phyloP scores from a whole-genome alignment of 2,888 invertebrate species.

The Nephrotoma flavescens region DNA sequence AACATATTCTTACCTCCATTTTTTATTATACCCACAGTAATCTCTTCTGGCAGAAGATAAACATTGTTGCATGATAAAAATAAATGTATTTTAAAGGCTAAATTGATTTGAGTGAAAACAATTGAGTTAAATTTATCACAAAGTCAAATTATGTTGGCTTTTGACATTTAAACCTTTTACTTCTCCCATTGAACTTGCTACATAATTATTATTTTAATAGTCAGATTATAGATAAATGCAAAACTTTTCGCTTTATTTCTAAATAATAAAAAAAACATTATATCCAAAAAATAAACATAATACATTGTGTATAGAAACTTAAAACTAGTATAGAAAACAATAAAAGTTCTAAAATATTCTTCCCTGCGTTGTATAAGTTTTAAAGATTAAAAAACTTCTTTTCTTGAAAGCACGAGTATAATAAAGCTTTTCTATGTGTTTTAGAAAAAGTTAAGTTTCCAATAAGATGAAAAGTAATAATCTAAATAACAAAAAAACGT shows the following conservation, averaged over 20 bases:
- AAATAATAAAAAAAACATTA: neutral
- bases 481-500: neutral
- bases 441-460: neutral
- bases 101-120: no score
- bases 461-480: neutral
- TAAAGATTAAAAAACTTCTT: neutral
- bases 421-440: neutral
- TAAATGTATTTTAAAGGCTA: no score
- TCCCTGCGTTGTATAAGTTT: neutral
- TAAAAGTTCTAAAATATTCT: neutral
- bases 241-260: neutral
- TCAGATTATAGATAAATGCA: no score
- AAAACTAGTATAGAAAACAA: neutral
- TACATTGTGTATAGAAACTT: neutral
- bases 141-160: no score
- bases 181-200: no score
- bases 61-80: no score
- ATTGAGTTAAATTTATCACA: no score
- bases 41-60: no score
- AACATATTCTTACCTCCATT: no score
- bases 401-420: neutral
- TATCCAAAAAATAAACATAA: neutral
- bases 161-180: no score
- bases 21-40: no score
- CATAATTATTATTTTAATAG: no score